These are phyloP conservation scores for Talpa occidentalis DNA, from an alignment of 2,113 vertebrate genomes.

Conservation along the genomic window DNA sequence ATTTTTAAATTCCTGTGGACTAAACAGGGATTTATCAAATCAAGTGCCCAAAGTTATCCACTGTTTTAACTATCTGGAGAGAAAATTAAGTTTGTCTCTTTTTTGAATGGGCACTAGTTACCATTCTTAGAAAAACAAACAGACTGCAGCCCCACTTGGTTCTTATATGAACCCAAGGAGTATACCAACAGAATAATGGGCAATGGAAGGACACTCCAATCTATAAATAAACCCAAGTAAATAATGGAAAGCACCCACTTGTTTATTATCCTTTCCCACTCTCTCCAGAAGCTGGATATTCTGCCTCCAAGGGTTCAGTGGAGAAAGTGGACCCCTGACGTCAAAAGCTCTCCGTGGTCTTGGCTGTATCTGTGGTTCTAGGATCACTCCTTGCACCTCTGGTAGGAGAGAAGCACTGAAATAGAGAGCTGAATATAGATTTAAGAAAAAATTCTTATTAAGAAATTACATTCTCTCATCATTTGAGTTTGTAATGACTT, in stretches of 20 bases:
- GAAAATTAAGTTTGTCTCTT: conserved; percentile 60
- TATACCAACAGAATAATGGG: conserved; percentile 71
- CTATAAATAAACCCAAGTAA: conserved; percentile 81
- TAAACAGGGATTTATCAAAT: conserved; percentile 62
- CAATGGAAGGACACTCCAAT: conserved; percentile 76
- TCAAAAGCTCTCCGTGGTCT: conserved; percentile 84
- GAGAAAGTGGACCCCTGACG: conserved; percentile 83
- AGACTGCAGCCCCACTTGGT: conserved; percentile 67
- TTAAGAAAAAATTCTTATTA: conserved; percentile 83
- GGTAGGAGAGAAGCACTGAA: conserved; percentile 84
- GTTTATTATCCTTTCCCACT: conserved; percentile 84
- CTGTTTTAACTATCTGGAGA: conserved; percentile 76
- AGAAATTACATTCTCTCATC: conserved; percentile 82
- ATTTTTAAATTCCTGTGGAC: conserved; percentile 62
- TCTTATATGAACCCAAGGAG: conserved; percentile 72
- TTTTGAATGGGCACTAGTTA: conserved; percentile 69
- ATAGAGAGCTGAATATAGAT: conserved; percentile 85
- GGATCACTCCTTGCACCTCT: conserved; percentile 83
- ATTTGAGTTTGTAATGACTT: conserved; percentile 81
- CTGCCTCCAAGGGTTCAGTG: conserved; percentile 84
- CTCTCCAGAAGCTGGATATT: conserved; percentile 84
- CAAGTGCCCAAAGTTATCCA: conserved; percentile 55
- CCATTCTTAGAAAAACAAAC: conserved; percentile 70
- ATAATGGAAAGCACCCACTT: conserved; percentile 85
- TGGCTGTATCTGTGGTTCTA: conserved; percentile 84